Percentiles rank a stretch among this genome's conserved stretches.
Conservation (phyloP, 2,888 invertebrate genomes). For the Dryomyza anilis region DNA sequence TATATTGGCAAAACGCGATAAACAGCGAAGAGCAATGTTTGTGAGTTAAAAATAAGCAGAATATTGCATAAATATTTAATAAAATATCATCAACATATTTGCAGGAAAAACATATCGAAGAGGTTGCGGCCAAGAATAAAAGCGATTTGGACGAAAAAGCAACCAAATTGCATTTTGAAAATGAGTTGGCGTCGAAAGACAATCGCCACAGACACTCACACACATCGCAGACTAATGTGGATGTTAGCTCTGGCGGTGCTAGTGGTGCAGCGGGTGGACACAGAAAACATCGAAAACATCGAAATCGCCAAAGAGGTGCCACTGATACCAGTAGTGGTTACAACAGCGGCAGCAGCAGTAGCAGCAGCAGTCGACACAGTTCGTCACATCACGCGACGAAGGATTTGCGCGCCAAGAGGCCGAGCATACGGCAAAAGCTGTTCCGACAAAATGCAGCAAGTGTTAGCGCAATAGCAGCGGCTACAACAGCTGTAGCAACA, state of each 20-base stretch:
- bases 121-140: conserved; percentile 50
- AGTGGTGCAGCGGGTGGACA: background rate
- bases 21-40: conserved; percentile 54
- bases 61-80: too few species aligned
- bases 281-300: conserved; percentile 37
- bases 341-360: conserved; percentile 18
- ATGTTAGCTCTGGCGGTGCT: too few species aligned
- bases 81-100: too few species aligned
- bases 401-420: conserved; percentile 43
- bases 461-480: conserved; percentile 7
- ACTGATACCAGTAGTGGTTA: background rate
- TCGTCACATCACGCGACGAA: conserved; percentile 41
- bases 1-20: conserved; percentile 71
- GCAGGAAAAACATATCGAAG: conserved; percentile 53
- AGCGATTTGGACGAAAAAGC: conserved; percentile 44
- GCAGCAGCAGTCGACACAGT: conserved; percentile 32
- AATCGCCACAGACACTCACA: conserved; percentile 26
- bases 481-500: background rate
- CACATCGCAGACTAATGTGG: background rate
- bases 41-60: conserved; percentile 48
- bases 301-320: conserved; percentile 25
- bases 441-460: conserved; percentile 46
- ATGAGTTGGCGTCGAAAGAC: conserved; percentile 38
- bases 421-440: conserved; percentile 52
- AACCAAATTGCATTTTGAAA: conserved; percentile 43